Percentiles rank a stretch among this genome's conserved stretches.
Evolutionary conservation across 2,797 vertebrate genomes (phyloP).

Genomic region (Gadopsis marmoratus): DNA sequence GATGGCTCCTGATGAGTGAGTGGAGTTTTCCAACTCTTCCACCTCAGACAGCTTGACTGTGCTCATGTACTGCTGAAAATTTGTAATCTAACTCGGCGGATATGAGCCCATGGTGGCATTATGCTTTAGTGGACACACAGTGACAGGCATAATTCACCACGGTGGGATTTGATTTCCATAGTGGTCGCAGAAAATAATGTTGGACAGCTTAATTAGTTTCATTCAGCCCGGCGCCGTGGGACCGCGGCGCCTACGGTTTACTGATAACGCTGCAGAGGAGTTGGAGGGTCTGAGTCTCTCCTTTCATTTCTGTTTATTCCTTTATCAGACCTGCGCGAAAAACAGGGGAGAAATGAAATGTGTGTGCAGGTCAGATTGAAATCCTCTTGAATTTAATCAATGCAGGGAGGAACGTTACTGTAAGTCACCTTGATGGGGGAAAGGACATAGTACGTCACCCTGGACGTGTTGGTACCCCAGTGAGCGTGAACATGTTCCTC

Average conservation of each 20-base stretch:
- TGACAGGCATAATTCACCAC: conserved; percentile 34
- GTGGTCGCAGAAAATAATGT: conserved; percentile 52
- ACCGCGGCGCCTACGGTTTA: background rate
- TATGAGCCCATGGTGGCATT: conserved; percentile 28
- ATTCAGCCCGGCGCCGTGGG: conserved; percentile 22
- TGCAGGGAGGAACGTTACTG: background rate
- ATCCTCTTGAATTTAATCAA: conserved; percentile 12
- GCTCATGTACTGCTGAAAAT: conserved; percentile 6
- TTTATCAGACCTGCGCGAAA: conserved; percentile 5
- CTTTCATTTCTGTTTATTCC: background rate
- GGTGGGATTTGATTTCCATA: conserved; percentile 58
- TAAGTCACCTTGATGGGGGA: conserved; percentile 29
- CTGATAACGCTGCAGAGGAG: conserved; percentile 29
- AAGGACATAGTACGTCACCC: background rate
- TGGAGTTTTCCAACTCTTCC: background rate
- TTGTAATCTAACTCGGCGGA: conserved; percentile 13
- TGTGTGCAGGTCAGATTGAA: conserved; percentile 13
- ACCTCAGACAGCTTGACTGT: background rate
- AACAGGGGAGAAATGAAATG: background rate
- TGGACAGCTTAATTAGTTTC: conserved; percentile 60
- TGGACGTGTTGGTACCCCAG: background rate
- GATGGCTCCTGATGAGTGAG: conserved; percentile 2
- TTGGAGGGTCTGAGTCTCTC: background rate
- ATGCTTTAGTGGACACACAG: conserved; percentile 26
- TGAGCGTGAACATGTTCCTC: background rate